These are phyloP conservation scores for Micromussa lordhowensis DNA, from an alignment of 92 coral and sea anemone species.

Conservation along the genomic window DNA sequence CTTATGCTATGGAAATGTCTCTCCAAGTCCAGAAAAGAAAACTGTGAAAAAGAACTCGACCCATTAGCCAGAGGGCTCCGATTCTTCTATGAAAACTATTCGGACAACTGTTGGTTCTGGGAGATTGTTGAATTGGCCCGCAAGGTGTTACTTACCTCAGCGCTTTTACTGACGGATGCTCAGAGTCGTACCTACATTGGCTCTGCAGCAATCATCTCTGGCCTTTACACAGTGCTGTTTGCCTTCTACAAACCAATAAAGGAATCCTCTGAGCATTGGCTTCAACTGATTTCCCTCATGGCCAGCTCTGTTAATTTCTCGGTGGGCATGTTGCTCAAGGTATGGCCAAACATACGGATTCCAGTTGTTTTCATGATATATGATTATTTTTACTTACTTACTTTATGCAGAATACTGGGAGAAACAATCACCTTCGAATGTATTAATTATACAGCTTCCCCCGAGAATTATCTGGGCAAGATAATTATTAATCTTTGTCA, in stretches of 20 bases:
- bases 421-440: no score
- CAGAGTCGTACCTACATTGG: slow-evolving; percentile 55
- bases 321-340: slow-evolving; percentile 46
- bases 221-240: slow-evolving; percentile 50
- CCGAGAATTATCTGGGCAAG: no score
- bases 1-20: slow-evolving; percentile 14
- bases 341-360: background rate
- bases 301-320: slow-evolving; percentile 46
- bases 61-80: slow-evolving; percentile 23
- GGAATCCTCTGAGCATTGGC: slow-evolving; percentile 57
- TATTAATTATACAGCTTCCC: no score
- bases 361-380: no score
- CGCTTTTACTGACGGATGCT: slow-evolving; percentile 31
- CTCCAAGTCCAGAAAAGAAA: background rate
- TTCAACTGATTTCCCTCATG: slow-evolving; percentile 46
- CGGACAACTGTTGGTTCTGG: slow-evolving; percentile 58
- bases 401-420: no score
- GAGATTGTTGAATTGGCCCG: slow-evolving; percentile 55
- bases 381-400: no score
- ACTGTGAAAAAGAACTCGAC: background rate
- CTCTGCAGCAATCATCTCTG: slow-evolving; percentile 27
- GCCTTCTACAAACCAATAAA: slow-evolving; percentile 46
- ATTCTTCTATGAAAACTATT: slow-evolving; percentile 57
- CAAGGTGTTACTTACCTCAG: slow-evolving; percentile 36
- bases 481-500: no score